Evolutionary conservation across 2,888 invertebrate species (phyloP), one percentile per base, ranked within the genome.

Genomic region (Ametastegia equiseti): DNA sequence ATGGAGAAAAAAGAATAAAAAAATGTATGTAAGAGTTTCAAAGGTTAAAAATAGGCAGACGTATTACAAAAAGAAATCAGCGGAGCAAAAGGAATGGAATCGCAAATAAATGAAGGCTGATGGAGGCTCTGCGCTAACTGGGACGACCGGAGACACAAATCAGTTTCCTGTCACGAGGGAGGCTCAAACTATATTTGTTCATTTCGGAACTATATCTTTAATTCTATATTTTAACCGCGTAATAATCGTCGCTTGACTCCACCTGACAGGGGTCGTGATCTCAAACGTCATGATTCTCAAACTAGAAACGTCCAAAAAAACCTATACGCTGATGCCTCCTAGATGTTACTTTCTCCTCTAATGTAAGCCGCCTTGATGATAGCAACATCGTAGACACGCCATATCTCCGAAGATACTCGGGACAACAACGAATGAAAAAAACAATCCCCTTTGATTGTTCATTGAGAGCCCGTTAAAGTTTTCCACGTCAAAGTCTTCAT

Each of bases 141-240:
- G 81, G 81, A 47, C 81, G 81, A 81, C 81, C 81, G 81, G 77
- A 81, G 81, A 81, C 77, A 81, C 73, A 81, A 81, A 81, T 81
- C 81, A 81, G 73, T 50, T 77, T 63, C 60, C 75, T 77, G 81
- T 60, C 81, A 77, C 47, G 39, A 33, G 63, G n/a, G 13, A 73
- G 36, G 3, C 63, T 60, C 39, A 78, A 78, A 78, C 78, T 78
- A 63, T 78, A 78, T 78, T 78, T 60, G 63, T 78, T 78, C 45
- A 36, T 78, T 60, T 60, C 27, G 78, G 23, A 78, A 60, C 78
- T 78, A n/a, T n/a, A 78, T 78, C 78, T 78, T 78, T 42, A 78
- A 60, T 60, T 60, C 60, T 63, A 54, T 36, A 54, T 75, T 57
- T 54, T 19, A 75, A 36, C 6, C 36, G 33, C 50, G 36, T 36